Evolutionary conservation across 2,113 vertebrate genomes (phyloP).

Genomic region (Engystomops pustulosus): DNA sequence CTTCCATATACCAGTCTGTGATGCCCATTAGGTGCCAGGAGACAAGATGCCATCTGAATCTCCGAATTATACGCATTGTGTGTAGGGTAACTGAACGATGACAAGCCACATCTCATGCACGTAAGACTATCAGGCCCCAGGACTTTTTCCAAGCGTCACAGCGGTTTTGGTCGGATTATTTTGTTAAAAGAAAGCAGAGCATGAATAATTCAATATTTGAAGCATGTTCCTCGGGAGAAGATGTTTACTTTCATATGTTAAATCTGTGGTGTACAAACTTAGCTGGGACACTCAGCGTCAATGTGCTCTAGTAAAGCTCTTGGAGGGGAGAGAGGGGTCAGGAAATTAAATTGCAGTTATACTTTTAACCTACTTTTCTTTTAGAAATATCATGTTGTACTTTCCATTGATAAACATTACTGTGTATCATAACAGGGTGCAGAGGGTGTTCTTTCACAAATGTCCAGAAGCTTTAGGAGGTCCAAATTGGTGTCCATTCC

Average conservation of each 20-base stretch:
- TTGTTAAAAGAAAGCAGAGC: slow-evolving; percentile 28
- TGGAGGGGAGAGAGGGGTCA: neutral
- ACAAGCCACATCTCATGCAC: neutral
- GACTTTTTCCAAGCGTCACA: slow-evolving; percentile 23
- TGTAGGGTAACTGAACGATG: neutral
- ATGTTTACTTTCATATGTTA: neutral
- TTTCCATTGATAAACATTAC: too few species aligned
- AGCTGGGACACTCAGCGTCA: neutral
- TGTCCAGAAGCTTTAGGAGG: too few species aligned
- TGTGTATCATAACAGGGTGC: too few species aligned
- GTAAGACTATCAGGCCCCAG: neutral
- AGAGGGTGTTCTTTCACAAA: too few species aligned
- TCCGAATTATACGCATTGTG: neutral
- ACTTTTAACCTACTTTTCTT: too few species aligned
- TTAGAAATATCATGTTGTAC: too few species aligned
- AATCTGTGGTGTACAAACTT: neutral
- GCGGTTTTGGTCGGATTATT: slow-evolving; percentile 11
- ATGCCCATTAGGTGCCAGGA: neutral
- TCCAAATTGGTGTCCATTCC: too few species aligned
- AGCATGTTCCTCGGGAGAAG: neutral
- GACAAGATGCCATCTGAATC: slow-evolving; percentile 9
- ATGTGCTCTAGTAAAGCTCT: neutral
- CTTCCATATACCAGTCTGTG: too few species aligned
- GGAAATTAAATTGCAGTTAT: neutral
- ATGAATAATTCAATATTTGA: slow-evolving; percentile 35